Evolutionary conservation across 35 echinoderm and acorn worm species (phyloP), one percentile per base, ranked within the genome.

Genomic region (Strongylocentrotus purpuratus): DNA sequence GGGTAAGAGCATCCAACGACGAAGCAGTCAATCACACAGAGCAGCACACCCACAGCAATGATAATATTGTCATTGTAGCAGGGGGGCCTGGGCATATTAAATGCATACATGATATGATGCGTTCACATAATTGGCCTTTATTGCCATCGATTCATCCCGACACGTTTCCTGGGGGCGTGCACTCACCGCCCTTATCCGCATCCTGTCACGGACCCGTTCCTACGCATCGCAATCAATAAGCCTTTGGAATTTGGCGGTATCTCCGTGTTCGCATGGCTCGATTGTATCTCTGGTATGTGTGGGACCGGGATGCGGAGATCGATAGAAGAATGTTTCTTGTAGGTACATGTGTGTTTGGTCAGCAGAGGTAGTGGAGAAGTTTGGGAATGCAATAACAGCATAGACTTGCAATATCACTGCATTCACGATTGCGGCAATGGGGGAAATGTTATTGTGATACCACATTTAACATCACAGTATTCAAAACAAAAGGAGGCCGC

Each of bases 151-250:
- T 78, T 78, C 65, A 22, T 28, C 22, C 65, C 65, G 6, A 78
- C 65, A 78, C 65, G 25, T 78, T 78, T 78, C 65, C 65, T 78
- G 65, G 65, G 65, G 65, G 65, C 65, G 65, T 78, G 65, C 65
- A 78, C 20, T 25, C 65, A 25, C 65, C 65, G 65, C 65, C 65
- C 65, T 6, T 5, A 22, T 28, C 65, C 65, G 65, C 65, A 78
- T 78, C 65, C 65, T 78, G 65, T 78, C 4, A 22, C 65, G 65
- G 65, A 78, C 28, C 65, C 65, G 4, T 78, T 78, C 65, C 65
- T 78, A n/a, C 65, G 8, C 65, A 78, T 78, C 7, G 8, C 65
- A 78, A 78, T 78, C 65, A n/a, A 78, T 78, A 78, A 78, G 65
- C 65, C 65, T 78, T 78, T 78, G 65, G 65, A 78, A 78, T 78